A percentile compares a stretch with the other conserved stretches of the same genome.
Conservation (phyloP, 2,113 vertebrate species). For the Panthera uncia region DNA sequence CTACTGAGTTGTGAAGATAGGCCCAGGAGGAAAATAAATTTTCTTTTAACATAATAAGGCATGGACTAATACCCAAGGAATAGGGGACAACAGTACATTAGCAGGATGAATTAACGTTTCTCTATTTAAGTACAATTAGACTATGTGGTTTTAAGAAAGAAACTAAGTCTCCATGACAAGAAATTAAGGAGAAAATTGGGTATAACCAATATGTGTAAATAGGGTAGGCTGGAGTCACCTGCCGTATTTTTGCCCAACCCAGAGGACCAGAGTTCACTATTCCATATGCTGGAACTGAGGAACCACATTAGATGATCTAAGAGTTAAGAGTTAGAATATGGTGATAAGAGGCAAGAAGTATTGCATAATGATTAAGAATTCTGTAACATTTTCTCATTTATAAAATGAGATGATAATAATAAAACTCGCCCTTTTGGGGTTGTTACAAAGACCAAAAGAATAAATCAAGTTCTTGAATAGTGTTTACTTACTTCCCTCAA, state of each 20-base stretch:
- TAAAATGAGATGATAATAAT: background rate
- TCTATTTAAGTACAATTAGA: background rate
- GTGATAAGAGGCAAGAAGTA: background rate
- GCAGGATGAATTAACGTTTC: background rate
- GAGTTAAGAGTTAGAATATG: background rate
- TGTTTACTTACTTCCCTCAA: background rate
- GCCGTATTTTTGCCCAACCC: background rate
- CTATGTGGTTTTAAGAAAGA: background rate
- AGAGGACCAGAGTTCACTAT: background rate
- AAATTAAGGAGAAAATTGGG: background rate
- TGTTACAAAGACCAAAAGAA: background rate
- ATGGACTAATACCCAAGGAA: background rate
- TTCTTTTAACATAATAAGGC: background rate
- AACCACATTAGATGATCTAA: background rate
- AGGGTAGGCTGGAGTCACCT: background rate
- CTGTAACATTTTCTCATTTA: background rate
- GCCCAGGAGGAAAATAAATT: background rate
- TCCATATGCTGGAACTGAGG: background rate
- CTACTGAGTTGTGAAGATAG: background rate
- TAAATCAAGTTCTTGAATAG: background rate
- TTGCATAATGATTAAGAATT: background rate
- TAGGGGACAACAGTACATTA: background rate
- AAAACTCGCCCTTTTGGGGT: background rate
- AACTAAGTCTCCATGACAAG: background rate
- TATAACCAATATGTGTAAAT: background rate